Evolutionary conservation across 2,113 vertebrate genomes (phyloP).

Genomic region (Pantherophis guttatus): DNA sequence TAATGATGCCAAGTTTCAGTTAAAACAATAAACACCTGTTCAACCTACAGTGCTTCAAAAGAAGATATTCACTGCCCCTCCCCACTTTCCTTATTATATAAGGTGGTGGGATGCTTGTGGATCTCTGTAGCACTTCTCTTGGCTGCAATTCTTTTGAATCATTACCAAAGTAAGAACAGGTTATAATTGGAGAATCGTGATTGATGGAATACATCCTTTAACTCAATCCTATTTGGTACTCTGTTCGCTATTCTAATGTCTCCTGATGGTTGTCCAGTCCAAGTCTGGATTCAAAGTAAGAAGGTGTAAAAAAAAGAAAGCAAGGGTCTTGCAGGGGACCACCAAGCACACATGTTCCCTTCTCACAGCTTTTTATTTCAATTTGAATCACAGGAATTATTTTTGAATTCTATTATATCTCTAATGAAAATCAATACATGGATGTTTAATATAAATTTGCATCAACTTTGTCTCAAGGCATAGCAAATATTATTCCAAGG

Average conservation of each 20-base stretch:
- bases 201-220: not conserved
- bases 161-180: not conserved
- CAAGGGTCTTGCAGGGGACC: not conserved
- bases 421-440: not conserved
- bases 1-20: not conserved
- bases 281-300: not conserved
- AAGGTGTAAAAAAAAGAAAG: not conserved
- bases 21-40: not conserved
- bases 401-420: not conserved
- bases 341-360: not conserved
- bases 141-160: not conserved
- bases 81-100: not conserved
- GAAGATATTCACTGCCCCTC: not conserved
- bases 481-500: not conserved
- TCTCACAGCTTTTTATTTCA: not conserved
- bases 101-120: not conserved
- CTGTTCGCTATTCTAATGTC: not conserved
- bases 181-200: not conserved
- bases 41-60: not conserved
- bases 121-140: not conserved
- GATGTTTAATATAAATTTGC: not conserved
- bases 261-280: not conserved
- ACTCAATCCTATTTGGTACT: not conserved
- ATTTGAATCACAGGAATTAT: not conserved
- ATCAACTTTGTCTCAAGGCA: not conserved